Base-by-base conservation (phyloP, 2,797 vertebrate species). In the Malurus splendens region DNA sequence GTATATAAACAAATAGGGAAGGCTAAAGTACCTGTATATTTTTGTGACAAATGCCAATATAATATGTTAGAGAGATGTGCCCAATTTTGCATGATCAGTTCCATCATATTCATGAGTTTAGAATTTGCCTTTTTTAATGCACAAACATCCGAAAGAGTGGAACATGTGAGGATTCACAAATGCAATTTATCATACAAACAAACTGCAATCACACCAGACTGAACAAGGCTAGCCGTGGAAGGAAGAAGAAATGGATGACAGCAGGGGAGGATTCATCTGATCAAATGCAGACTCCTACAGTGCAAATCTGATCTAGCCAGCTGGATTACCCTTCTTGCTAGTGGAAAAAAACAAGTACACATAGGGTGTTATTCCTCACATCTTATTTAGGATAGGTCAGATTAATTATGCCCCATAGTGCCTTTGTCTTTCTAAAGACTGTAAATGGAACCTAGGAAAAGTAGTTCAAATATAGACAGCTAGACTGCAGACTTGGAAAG, bases 241-340 rank as follows among this genome's bases (percentile, higher is more conserved):
- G 51, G 78, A 94, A 90, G 64, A 77, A 92, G 50, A 80, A 90
- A 88, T 57, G 55, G 78, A 56, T 71, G 75, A 76, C 75, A 89
- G 81, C 74, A 86, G 92, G 89, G 82, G 39, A 87, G 84, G 70
- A 87, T 68, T 87, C 90, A 75, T 87, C 86, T 87, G 93, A 85
- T 89, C 92, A 93, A 92, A 92, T 73, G 89, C 87, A 87, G 87
- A 60, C 92, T 92, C 93, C 93, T 74, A 88, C 72, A 74, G 93
- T 57, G 82, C 59, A 87, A 90, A 94, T 80, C 89, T 94, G 86
- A 89, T 89, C 86, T 82, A 82, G 82, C 41, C 84, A 91, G 92
- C 86, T 87, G 92, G 86, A 91, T 82, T 91, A 82, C 89, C 42
- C 68, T 82, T 93, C 92, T 67, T 92, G 87, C 68, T 39, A 51